These are phyloP conservation scores for Sebastes itinus DNA, from an alignment of 2,797 vertebrate species.

Conservation along the genomic window DNA sequence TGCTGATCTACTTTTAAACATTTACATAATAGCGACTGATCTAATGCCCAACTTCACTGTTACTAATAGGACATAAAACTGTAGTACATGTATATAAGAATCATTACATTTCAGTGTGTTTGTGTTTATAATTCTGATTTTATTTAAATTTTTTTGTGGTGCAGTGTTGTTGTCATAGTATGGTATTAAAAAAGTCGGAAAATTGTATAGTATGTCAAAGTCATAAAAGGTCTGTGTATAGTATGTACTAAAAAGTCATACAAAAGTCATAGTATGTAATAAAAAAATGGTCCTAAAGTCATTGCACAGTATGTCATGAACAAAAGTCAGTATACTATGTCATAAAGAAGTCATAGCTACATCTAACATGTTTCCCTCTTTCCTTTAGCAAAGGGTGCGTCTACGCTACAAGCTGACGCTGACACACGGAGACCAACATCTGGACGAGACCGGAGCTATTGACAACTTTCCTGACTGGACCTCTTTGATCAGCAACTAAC, in stretches of 20 bases:
- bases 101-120: neutral
- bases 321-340: neutral
- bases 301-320: neutral
- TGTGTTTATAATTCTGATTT: neutral
- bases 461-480: conserved; percentile 83
- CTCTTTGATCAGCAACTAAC: conserved; percentile 61
- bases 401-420: conserved; percentile 85
- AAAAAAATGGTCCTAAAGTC: neutral
- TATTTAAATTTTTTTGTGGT: neutral
- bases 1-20: neutral
- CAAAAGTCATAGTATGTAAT: neutral
- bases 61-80: neutral
- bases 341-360: neutral
- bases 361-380: neutral
- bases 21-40: neutral
- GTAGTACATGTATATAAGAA: neutral
- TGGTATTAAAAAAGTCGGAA: accelerated
- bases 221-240: no score
- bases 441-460: conserved; percentile 82
- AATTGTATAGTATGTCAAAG: no score
- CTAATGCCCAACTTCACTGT: neutral
- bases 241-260: no score
- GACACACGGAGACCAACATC: conserved; percentile 76
- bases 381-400: conserved; percentile 78
- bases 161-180: neutral